These are phyloP conservation scores for Drosophila santomea DNA, from an alignment of 1,140 invertebrate genomes.

Conservation along the genomic window DNA sequence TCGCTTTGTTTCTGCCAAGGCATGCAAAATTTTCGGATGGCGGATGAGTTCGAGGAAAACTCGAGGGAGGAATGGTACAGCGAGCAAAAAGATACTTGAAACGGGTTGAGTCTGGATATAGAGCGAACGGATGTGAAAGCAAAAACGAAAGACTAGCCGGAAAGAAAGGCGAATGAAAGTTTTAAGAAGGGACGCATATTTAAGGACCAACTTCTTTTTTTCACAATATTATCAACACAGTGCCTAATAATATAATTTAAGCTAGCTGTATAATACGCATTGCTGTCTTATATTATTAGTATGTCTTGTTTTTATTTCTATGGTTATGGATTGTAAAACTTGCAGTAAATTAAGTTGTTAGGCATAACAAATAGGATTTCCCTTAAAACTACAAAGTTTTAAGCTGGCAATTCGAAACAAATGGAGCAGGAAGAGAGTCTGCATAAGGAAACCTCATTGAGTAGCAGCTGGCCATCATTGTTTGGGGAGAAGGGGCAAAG, in stretches of 20 bases:
- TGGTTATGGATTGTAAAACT: no score
- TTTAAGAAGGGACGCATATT: constrained; percentile 7
- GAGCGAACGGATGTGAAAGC: constrained; percentile 2
- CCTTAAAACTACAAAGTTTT: neutral
- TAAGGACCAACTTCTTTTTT: neutral
- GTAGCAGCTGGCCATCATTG: constrained; percentile 46
- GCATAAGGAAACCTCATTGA: constrained; percentile 35
- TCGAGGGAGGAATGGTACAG: constrained; percentile 5
- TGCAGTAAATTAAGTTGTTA: no score
- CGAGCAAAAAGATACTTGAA: neutral
- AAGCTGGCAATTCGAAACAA: constrained; percentile 9
- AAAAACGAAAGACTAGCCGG: constrained; percentile 3
- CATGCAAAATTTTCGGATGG: constrained; percentile 48
- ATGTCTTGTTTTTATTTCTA: no score
- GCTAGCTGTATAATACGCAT: neutral
- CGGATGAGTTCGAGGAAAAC: constrained; percentile 4
- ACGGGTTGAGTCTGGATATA: neutral
- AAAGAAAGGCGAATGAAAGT: neutral
- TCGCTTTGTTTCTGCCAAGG: constrained; percentile 60
- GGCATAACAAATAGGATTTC: neutral
- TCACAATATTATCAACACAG: neutral
- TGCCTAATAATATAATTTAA: neutral
- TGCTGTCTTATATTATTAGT: no score
- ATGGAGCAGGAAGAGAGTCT: neutral
- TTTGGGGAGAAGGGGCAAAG: constrained; percentile 10